These are phyloP conservation scores for Gobio gobio DNA, from an alignment of 2,113 vertebrate species.

Conservation along the genomic window DNA sequence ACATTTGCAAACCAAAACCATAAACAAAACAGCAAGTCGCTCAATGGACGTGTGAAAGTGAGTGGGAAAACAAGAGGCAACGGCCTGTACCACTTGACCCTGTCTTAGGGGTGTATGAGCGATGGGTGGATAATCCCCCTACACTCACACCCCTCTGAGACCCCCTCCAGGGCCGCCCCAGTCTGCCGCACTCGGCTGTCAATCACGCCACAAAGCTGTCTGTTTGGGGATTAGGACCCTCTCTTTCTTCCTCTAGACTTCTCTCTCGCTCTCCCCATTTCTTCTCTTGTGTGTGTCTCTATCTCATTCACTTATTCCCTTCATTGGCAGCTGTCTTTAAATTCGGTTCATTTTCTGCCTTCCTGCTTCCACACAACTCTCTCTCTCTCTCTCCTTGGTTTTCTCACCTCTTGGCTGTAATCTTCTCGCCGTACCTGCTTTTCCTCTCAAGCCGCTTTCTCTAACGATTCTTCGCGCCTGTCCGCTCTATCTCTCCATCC, in stretches of 20 bases:
- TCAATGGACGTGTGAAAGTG: conserved; percentile 58
- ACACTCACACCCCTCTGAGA: conserved; percentile 46
- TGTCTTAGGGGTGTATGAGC: conserved; percentile 54
- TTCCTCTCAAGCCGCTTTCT: conserved; percentile 27
- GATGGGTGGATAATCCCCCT: conserved; percentile 73
- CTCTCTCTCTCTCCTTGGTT: conserved; percentile 1
- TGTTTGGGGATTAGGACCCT: conserved; percentile 77
- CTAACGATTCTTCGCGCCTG: background rate
- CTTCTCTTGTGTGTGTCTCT: conserved; percentile 39
- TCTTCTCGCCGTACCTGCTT: conserved; percentile 31
- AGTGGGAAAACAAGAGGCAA: conserved; percentile 68
- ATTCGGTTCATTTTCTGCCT: conserved; percentile 23
- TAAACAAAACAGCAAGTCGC: conserved; percentile 62
- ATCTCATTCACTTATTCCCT: conserved; percentile 45
- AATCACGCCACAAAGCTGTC: conserved; percentile 81
- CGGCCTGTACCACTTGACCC: conserved; percentile 79
- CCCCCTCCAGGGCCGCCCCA: conserved; percentile 59
- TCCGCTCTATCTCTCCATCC: conserved; percentile 27
- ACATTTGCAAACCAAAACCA: conserved; percentile 70
- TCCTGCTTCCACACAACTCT: conserved; percentile 33
- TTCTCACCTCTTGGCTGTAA: conserved; percentile 46
- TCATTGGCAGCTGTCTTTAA: conserved; percentile 27
- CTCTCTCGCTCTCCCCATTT: conserved; percentile 5
- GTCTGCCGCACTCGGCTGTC: conserved; percentile 73
- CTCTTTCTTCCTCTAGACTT: conserved; percentile 37